These are phyloP conservation scores for Vulpes vulpes DNA, from an alignment of 2,113 vertebrate genomes.

Conservation along the genomic window DNA sequence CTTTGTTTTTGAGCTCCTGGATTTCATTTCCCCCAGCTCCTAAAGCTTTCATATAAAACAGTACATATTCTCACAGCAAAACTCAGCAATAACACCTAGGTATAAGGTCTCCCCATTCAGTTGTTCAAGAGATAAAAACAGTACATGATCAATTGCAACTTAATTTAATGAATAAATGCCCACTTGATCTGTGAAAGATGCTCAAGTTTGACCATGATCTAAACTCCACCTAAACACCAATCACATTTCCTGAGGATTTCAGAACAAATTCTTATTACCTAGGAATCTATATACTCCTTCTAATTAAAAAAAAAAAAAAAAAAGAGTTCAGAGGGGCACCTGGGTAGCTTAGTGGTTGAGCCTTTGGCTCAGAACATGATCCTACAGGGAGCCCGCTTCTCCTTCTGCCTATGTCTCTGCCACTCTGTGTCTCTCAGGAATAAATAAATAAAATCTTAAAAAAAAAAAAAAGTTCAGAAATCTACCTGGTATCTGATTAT, in stretches of 20 bases:
- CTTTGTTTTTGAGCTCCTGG: background rate
- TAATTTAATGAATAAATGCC: background rate
- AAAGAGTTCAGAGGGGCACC: too few species aligned
- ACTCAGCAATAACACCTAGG: background rate
- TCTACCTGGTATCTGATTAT: background rate
- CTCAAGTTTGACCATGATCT: background rate
- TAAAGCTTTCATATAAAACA: background rate
- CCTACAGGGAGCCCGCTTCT: too few species aligned
- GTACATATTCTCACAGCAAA: background rate
- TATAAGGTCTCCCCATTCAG: background rate
- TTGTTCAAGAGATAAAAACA: background rate
- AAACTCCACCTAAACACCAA: background rate
- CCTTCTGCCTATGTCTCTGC: too few species aligned
- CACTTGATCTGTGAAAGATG: background rate
- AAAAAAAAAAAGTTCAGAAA: background rate
- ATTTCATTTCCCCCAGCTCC: background rate
- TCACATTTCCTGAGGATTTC: background rate
- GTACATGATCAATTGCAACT: background rate
- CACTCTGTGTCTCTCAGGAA: background rate
- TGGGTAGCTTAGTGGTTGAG: too few species aligned
- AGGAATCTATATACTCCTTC: background rate
- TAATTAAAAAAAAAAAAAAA: background rate
- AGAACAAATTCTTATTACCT: slow-evolving; percentile 2
- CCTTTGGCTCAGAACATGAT: too few species aligned
- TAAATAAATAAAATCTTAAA: background rate